phyloP scores from a whole-genome alignment of 2,888 invertebrate genomes.

The Leucophenga maculata region DNA sequence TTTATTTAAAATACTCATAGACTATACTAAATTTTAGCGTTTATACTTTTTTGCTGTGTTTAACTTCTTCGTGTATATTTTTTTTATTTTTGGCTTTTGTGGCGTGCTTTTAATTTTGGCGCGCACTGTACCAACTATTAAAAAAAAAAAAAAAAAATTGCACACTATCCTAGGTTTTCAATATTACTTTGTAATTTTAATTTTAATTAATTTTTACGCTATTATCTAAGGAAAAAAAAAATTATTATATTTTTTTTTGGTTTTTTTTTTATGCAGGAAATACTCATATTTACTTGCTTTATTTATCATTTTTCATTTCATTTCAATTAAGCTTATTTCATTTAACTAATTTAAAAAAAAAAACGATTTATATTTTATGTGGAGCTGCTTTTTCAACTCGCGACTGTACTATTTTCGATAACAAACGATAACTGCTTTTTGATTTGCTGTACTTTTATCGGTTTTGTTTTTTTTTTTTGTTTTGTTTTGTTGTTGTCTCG shows the following conservation, averaged over 20 bases:
- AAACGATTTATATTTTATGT: not conserved
- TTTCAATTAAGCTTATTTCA: not conserved
- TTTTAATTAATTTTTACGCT: constrained; percentile 10
- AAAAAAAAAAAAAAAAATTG: not conserved
- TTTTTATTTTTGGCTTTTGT: not conserved
- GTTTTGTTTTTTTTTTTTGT: not conserved
- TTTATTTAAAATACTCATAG: no score
- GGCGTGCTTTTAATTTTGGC: not conserved
- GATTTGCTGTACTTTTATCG: constrained; percentile 33
- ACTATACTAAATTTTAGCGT: no score
- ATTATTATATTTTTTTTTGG: not conserved
- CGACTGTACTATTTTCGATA: no score
- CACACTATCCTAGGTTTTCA: constrained; percentile 12
- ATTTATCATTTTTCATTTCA: not conserved
- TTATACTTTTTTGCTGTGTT: no score
- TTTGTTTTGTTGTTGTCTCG: not conserved
- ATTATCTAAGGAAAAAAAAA: not conserved
- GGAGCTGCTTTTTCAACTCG: not conserved
- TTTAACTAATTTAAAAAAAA: not conserved
- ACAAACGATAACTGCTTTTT: not conserved
- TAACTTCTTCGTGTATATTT: not conserved
- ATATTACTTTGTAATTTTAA: not conserved
- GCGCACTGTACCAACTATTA: not conserved
- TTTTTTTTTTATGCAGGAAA: not conserved
- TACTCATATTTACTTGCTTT: not conserved